phyloP scores from a whole-genome alignment of 2,888 invertebrate genomes.

The Mythimna ferrago region DNA sequence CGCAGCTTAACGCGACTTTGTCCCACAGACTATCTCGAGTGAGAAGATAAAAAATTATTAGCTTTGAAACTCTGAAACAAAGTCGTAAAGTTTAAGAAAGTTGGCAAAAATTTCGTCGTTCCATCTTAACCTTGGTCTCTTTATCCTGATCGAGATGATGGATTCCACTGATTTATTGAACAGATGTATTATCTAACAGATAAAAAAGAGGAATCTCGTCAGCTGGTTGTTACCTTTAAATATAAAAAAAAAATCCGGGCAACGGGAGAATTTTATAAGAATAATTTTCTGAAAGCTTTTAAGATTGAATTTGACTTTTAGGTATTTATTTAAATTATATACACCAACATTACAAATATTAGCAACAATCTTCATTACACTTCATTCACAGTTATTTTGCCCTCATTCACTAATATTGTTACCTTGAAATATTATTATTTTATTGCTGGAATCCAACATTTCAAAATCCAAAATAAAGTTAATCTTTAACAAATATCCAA shows the following conservation, averaged over 20 bases:
- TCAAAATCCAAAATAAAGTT: no score
- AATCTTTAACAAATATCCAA: no score
- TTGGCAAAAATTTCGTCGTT: constrained; percentile 59
- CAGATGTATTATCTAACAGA: constrained; percentile 42
- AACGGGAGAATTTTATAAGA: no score
- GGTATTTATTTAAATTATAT: no score
- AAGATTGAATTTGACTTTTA: no score
- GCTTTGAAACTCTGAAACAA: constrained; percentile 65
- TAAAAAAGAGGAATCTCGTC: constrained; percentile 8
- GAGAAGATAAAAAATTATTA: constrained; percentile 67
- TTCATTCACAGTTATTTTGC: no score
- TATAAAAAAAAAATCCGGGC: not conserved
- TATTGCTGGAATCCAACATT: no score
- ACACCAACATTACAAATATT: no score
- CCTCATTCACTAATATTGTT: no score
- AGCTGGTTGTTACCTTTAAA: not conserved
- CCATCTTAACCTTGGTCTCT: constrained; percentile 49
- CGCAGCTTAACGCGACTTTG: constrained; percentile 39
- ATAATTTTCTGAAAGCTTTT: no score
- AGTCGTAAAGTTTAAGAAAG: constrained; percentile 60
- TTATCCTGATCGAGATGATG: constrained; percentile 56
- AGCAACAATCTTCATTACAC: no score
- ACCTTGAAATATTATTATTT: no score
- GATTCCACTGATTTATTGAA: constrained; percentile 59
- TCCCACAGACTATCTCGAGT: constrained; percentile 59